A percentile compares a stretch with the other conserved stretches of the same genome.
Conservation (phyloP, 2,113 vertebrate species). For the Corapipo altera region DNA sequence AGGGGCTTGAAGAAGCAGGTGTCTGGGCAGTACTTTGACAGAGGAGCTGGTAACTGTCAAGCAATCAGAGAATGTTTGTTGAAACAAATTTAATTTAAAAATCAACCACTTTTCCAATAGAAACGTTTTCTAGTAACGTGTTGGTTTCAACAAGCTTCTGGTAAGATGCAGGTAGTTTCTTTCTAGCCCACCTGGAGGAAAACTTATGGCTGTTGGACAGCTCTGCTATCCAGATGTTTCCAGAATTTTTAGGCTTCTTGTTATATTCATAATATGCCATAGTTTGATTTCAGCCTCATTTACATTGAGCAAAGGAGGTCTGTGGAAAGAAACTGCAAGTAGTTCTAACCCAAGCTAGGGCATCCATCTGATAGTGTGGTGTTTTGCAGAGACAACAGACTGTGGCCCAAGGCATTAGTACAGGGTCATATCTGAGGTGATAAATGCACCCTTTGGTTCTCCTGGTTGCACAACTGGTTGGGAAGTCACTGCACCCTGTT, state of each 20-base stretch:
- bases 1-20: background rate
- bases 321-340: background rate
- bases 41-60: background rate
- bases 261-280: background rate
- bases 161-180: background rate
- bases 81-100: background rate
- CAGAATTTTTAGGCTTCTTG: background rate
- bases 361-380: background rate
- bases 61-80: background rate
- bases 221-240: background rate
- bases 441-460: background rate
- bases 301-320: background rate
- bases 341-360: background rate
- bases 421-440: background rate
- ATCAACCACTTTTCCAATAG: background rate
- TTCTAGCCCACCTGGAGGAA: background rate
- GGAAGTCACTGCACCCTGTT: background rate
- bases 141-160: background rate
- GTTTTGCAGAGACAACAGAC: background rate
- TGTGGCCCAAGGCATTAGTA: background rate
- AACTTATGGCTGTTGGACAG: background rate
- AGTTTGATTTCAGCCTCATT: background rate
- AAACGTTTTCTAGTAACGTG: background rate
- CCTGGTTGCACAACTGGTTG: background rate
- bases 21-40: background rate